Evolutionary conservation across 2,888 invertebrate genomes (phyloP).

Genomic region (Galerucella pusilla): DNA sequence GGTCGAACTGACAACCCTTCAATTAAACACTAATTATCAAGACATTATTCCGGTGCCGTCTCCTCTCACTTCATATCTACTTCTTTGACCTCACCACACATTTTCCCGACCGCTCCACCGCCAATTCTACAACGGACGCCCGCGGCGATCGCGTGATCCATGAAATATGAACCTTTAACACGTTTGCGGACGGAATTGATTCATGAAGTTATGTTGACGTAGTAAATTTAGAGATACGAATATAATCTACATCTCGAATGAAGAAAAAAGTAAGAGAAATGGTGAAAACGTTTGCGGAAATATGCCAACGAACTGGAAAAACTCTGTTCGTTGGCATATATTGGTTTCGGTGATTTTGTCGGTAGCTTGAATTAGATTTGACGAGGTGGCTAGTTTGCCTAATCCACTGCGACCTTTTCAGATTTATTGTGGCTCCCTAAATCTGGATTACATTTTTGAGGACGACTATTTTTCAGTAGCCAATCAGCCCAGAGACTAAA

Average conservation of each 20-base stretch:
- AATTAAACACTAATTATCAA: conserved; percentile 51
- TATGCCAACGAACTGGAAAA: too few species aligned
- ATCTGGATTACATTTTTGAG: too few species aligned
- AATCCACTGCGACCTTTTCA: too few species aligned
- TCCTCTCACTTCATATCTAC: conserved; percentile 11
- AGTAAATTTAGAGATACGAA: conserved; percentile 28
- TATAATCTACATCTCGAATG: conserved; percentile 9
- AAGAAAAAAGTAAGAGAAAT: too few species aligned
- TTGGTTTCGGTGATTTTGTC: too few species aligned
- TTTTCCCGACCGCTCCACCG: conserved; percentile 37
- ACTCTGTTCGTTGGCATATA: too few species aligned
- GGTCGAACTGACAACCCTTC: conserved; percentile 45
- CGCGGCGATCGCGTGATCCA: conserved; percentile 46
- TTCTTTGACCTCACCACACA: conserved; percentile 12
- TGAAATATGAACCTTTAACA: conserved; percentile 46
- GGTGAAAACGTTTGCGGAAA: too few species aligned
- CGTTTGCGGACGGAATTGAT: conserved; percentile 39
- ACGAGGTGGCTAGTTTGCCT: too few species aligned
- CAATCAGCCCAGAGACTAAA: too few species aligned
- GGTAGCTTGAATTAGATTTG: too few species aligned
- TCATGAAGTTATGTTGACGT: conserved; percentile 29
- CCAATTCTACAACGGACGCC: conserved; percentile 38
- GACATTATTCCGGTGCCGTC: conserved; percentile 44
- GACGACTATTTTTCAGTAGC: too few species aligned
- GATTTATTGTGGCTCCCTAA: too few species aligned